Evolutionary conservation across 35 echinoderm and acorn worm genomes (phyloP), one percentile per base, ranked within the genome.

Genomic region (Apostichopus parvimensis): DNA sequence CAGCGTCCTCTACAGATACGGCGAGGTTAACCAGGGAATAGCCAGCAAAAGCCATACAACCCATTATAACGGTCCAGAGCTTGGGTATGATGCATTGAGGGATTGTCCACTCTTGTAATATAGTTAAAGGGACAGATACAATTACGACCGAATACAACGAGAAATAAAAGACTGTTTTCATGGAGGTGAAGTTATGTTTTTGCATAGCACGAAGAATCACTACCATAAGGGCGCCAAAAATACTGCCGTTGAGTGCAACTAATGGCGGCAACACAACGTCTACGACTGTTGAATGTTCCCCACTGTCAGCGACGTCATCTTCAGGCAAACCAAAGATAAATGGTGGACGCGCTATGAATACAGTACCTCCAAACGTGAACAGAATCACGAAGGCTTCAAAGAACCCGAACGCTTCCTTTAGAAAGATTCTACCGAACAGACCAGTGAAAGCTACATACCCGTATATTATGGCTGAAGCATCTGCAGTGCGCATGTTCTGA

Each of bases 371-470:
- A 5, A 84, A 59, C n/a, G 81, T 84, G 2, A 84, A 56, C 7
- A 84, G 54, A 58, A 84, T 84, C 17, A 58, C 24, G 14, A 84
- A 84, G 3, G 81, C 54, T 52, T 84, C 81, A 22, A 84, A 60
- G 54, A 84, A 58, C 5, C 83, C 83, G 55, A 87, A 87, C 8
- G 83, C 20, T 61, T 87, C 83, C 56, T 87, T 87, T 45, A 88
- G 64, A 72, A 88, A 88, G 58, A 88, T 72, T 14, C 86, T 60
- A 72, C 86, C 86, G 45, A 88, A 88, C 14, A 88, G 18, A 23
- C 86, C 86, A 4, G 68, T 54, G 15, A 88, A 88, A 8, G 68
- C 86, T 24, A 22, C 61, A 9, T 34, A 34, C 28, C 86, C 86
- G 45, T 72, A 88, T 66, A 88, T 75, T 20, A 88, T 88, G 6